Conservation (phyloP, 2,888 invertebrate genomes). For the Limnephilus auricula region DNA sequence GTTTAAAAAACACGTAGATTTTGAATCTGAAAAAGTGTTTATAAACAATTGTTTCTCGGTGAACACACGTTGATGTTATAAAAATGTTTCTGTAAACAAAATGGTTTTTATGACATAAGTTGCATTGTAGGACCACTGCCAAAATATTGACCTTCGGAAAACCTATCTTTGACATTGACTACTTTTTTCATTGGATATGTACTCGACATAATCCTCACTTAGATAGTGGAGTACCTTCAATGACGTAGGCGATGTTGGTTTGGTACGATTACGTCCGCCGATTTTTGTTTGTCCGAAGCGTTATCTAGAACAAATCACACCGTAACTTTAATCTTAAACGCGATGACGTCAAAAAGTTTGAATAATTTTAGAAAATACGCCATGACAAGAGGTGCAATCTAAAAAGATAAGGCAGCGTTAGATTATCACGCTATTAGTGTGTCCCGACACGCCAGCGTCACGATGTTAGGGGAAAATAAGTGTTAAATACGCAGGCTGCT, state of each 20-base stretch:
- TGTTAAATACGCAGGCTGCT: neutral
- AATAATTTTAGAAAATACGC: slow-evolving; percentile 12
- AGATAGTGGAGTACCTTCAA: slow-evolving; percentile 12
- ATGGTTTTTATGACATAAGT: neutral
- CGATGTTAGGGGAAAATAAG: neutral
- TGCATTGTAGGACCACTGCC: neutral
- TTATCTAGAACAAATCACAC: slow-evolving; percentile 42
- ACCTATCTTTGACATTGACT: slow-evolving; percentile 2
- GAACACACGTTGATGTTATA: neutral
- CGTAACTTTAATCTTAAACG: slow-evolving; percentile 31
- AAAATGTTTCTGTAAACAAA: neutral
- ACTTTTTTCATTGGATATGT: slow-evolving; percentile 19
- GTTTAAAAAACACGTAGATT: too few relatives aligned
- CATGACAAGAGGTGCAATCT: slow-evolving; percentile 45
- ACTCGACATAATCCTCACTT: slow-evolving; percentile 31
- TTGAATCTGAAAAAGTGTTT: too few relatives aligned
- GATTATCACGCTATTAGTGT: neutral
- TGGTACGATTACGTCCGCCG: slow-evolving; percentile 22
- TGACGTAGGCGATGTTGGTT: slow-evolving; percentile 29
- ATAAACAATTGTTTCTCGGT: too few relatives aligned
- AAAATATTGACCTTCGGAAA: neutral
- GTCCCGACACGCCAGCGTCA: neutral
- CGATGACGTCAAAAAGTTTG: slow-evolving; percentile 47
- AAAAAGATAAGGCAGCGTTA: slow-evolving; percentile 41
- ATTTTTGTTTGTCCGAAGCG: slow-evolving; percentile 25